phyloP scores from a whole-genome alignment of 2,888 invertebrate species.

The Mesorhabditis belari region DNA sequence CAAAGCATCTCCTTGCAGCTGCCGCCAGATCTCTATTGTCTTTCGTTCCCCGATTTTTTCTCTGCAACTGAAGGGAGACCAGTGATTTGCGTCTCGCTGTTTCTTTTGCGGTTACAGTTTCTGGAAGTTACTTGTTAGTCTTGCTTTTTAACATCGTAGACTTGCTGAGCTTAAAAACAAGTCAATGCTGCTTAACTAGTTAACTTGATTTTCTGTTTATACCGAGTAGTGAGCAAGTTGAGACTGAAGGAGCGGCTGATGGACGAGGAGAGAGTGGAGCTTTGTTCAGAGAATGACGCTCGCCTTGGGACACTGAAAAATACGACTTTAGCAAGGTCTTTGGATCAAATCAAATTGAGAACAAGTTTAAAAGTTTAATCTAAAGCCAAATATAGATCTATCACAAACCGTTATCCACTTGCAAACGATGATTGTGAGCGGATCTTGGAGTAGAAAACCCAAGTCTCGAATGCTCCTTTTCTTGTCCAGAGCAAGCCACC shows the following conservation, averaged over 20 bases:
- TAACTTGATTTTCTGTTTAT: too few relatives aligned
- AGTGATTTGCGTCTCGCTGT: constrained; percentile 42
- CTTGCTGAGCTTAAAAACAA: too few relatives aligned
- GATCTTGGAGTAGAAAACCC: constrained; percentile 16
- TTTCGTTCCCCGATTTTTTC: constrained; percentile 36
- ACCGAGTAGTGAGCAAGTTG: constrained; percentile 44
- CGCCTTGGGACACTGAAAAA: constrained; percentile 37
- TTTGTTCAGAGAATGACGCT: constrained; percentile 33
- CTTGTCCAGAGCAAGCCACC: constrained; percentile 29
- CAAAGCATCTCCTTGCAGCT: neutral
- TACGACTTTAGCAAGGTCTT: neutral
- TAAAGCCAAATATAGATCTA: neutral
- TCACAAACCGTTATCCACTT: constrained; percentile 38
- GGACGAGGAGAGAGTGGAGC: constrained; percentile 50
- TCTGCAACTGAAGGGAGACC: constrained; percentile 46
- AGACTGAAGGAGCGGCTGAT: constrained; percentile 49
- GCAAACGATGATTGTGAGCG: constrained; percentile 28
- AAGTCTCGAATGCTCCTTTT: neutral
- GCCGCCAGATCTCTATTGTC: constrained; percentile 11
- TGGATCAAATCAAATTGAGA: neutral
- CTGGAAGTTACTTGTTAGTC: too few relatives aligned
- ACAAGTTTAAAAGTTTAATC: neutral
- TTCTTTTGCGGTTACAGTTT: constrained; percentile 38
- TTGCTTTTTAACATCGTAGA: too few relatives aligned
- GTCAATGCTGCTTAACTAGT: too few relatives aligned